Conservation (phyloP, 2,797 vertebrate genomes). For the Peromyscus nudipes region DNA sequence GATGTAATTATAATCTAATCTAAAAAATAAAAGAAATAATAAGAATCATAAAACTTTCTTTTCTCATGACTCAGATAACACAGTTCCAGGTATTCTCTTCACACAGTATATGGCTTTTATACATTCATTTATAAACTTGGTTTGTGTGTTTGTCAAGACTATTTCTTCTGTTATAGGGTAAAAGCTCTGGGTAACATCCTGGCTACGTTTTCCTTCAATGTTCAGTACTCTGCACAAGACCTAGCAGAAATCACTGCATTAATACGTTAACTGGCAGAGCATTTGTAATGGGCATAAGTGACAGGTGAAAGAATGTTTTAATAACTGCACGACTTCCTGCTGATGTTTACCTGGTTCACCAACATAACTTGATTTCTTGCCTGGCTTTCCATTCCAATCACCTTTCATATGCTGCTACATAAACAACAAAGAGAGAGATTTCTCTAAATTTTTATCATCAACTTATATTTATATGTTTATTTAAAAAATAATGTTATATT, state of each 20-base stretch:
- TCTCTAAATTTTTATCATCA: background rate
- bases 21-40: background rate
- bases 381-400: background rate
- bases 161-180: background rate
- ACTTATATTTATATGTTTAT: conserved; percentile 14
- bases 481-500: background rate
- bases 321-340: background rate
- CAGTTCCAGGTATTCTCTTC: background rate
- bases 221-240: background rate
- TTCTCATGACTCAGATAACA: background rate
- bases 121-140: background rate
- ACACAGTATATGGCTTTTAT: background rate
- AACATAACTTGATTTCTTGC: background rate
- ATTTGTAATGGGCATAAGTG: background rate
- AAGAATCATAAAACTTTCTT: background rate
- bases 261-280: too few species aligned
- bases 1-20: background rate
- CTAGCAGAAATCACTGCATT: background rate
- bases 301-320: background rate
- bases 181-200: background rate
- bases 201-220: background rate
- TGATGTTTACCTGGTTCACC: conserved; percentile 65
- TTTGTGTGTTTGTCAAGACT: background rate
- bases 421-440: conserved; percentile 55
- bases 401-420: conserved; percentile 60